These are phyloP conservation scores for Labroides dimidiatus DNA, from an alignment of 2,797 vertebrate species.

Conservation along the genomic window DNA sequence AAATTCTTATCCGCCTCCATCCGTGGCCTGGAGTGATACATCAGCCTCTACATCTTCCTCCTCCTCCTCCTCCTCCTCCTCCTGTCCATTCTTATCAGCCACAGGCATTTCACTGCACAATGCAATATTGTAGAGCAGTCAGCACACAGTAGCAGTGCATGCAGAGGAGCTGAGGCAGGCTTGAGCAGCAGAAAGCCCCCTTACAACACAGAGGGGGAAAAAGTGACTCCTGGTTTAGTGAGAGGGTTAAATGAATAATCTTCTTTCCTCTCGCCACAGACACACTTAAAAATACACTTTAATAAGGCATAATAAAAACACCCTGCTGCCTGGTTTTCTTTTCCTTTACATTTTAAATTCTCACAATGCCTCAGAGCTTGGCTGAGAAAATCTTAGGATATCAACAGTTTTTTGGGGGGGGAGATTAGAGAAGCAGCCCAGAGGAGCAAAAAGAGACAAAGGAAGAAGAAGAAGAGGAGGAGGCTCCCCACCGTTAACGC, in stretches of 20 bases:
- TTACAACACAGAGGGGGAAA: slow-evolving; percentile 40
- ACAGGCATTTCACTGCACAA: slow-evolving; percentile 65
- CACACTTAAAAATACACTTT: slow-evolving; percentile 34
- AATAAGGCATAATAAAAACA: slow-evolving; percentile 28
- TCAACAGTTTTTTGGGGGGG: slow-evolving; percentile 8
- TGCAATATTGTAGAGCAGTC: slow-evolving; percentile 62
- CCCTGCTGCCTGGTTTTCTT: background rate
- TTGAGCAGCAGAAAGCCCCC: slow-evolving; percentile 19
- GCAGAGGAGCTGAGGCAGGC: slow-evolving; percentile 24
- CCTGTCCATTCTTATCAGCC: slow-evolving; percentile 69
- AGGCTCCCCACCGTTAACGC: slow-evolving; percentile 4
- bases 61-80: slow-evolving; percentile 42
- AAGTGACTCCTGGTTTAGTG: slow-evolving; percentile 32
- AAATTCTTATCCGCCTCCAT: slow-evolving; percentile 45
- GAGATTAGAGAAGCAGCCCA: background rate
- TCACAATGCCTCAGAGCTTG: slow-evolving; percentile 16
- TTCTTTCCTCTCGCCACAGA: slow-evolving; percentile 24
- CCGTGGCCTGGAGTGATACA: slow-evolving; percentile 57
- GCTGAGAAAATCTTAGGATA: slow-evolving; percentile 10
- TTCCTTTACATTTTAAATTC: slow-evolving; percentile 19
- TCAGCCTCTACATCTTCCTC: slow-evolving; percentile 51
- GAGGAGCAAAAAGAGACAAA: slow-evolving; percentile 15
- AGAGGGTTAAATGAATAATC: slow-evolving; percentile 54
- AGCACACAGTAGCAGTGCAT: slow-evolving; percentile 45
- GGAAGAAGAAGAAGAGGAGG: background rate